Evolutionary conservation across 2,113 vertebrate genomes (phyloP).

Genomic region (Diphyllodes magnificus): DNA sequence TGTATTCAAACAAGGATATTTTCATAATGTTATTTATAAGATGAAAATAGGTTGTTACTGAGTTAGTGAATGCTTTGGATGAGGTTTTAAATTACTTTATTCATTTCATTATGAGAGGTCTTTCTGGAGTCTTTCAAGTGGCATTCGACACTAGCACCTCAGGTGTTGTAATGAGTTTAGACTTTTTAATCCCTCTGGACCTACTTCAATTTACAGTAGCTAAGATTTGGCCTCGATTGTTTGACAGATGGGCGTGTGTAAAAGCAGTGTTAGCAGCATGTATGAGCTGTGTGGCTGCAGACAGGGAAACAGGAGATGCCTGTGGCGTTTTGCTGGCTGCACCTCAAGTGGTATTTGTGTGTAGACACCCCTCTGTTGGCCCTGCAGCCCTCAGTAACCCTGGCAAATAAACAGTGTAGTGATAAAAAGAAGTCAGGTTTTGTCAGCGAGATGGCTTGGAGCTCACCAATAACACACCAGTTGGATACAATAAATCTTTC

Average conservation of each 20-base stretch:
- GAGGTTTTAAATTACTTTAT: not conserved
- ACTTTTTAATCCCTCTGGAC: not conserved
- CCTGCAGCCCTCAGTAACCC: not conserved
- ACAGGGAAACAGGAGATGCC: not conserved
- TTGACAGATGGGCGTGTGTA: not conserved
- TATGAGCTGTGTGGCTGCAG: not conserved
- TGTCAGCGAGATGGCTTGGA: not conserved
- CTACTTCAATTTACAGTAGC: not conserved
- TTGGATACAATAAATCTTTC: not conserved
- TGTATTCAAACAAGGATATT: not conserved
- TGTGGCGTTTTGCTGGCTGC: not conserved
- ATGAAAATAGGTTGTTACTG: not conserved
- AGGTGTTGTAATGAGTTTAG: not conserved
- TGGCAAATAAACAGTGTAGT: not conserved
- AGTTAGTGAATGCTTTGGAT: not conserved
- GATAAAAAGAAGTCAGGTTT: not conserved
- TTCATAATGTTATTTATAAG: not conserved
- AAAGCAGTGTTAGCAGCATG: not conserved
- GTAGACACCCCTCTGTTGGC: not conserved
- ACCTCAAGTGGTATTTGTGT: not conserved
- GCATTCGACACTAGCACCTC: not conserved
- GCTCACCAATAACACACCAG: not conserved
- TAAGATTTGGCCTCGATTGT: not conserved
- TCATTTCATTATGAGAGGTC: not conserved
- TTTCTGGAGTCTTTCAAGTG: not conserved